These are phyloP conservation scores for Drosophila ogumai DNA, from an alignment of 1,140 invertebrate species.

Conservation along the genomic window DNA sequence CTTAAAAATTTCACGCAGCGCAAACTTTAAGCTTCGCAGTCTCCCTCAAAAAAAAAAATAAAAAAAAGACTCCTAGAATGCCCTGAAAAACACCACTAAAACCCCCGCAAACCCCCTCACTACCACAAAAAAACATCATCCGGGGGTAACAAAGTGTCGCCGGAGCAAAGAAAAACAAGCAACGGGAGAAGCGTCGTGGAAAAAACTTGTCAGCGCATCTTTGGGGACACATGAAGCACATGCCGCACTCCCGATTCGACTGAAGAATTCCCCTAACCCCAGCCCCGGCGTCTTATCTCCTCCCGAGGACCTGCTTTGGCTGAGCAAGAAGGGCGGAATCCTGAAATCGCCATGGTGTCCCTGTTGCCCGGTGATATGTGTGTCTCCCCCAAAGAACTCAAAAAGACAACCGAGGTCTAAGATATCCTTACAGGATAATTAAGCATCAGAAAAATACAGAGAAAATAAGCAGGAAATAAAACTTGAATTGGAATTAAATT, in stretches of 20 bases:
- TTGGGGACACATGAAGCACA: slow-evolving; percentile 59
- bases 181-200: slow-evolving; percentile 29
- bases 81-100: slow-evolving; percentile 2
- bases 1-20: slow-evolving; percentile 67
- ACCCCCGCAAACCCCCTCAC: background rate
- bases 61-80: slow-evolving; percentile 4
- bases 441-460: background rate
- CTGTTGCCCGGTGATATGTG: slow-evolving; percentile 40
- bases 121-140: background rate
- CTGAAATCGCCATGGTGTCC: slow-evolving; percentile 21
- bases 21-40: slow-evolving; percentile 42
- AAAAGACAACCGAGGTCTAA: background rate
- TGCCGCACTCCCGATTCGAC: slow-evolving; percentile 40
- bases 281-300: background rate
- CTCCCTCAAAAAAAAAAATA: background rate
- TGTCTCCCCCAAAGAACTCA: slow-evolving; percentile 6
- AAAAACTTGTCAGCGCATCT: slow-evolving; percentile 53
- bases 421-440: background rate
- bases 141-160: slow-evolving; percentile 33
- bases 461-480: background rate
- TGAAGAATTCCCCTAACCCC: slow-evolving; percentile 4
- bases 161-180: slow-evolving; percentile 44
- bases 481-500: background rate
- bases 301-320: background rate
- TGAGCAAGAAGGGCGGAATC: slow-evolving; percentile 14